Evolutionary conservation across 2,113 vertebrate species (phyloP).

Genomic region (Acanthochromis polyacanthus): DNA sequence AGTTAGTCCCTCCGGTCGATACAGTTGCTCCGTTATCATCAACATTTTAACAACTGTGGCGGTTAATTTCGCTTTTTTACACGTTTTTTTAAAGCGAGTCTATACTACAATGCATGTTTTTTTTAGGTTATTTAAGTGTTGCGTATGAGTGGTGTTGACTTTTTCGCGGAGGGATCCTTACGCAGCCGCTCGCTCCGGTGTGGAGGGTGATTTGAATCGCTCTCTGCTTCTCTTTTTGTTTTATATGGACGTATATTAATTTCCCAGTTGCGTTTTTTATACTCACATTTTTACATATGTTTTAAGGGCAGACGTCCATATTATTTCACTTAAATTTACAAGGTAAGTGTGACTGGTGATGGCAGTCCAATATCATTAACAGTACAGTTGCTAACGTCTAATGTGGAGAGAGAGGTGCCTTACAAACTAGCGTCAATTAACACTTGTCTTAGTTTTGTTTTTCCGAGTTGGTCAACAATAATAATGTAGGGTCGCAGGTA

Average conservation of each 20-base stretch:
- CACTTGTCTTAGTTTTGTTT: neutral
- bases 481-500: neutral
- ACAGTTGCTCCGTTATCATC: neutral
- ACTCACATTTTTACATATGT: neutral
- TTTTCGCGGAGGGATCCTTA: slow-evolving; percentile 56
- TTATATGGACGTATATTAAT: neutral
- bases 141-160: neutral
- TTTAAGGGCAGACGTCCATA: neutral
- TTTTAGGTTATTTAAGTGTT: neutral
- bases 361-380: too few relatives aligned
- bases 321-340: neutral
- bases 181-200: neutral
- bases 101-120: rapidly evolving
- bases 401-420: neutral
- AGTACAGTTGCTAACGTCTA: slow-evolving; percentile 5
- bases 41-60: neutral
- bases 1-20: slow-evolving; percentile 36
- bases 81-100: rapidly evolving
- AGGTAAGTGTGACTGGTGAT: slow-evolving; percentile 59
- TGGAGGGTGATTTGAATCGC: slow-evolving; percentile 73
- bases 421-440: neutral
- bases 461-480: neutral
- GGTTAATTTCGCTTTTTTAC: rapidly evolving
- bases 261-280: neutral
- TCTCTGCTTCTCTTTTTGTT: neutral